Conservation (phyloP, 2,797 vertebrate genomes). For the Pipistrellus pipistrellus region DNA sequence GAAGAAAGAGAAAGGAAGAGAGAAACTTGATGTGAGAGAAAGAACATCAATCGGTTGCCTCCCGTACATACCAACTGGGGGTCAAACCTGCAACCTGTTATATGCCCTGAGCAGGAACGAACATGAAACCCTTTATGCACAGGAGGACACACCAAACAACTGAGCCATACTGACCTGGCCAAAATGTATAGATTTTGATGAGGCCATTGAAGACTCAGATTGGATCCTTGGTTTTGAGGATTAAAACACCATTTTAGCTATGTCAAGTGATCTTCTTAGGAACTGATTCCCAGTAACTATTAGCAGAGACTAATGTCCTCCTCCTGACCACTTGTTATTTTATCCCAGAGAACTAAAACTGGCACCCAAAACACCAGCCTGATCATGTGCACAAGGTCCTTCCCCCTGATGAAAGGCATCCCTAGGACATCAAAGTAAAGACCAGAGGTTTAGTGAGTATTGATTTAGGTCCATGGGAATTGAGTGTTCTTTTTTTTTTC, state of each 20-base stretch:
- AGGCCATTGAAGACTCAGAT: neutral
- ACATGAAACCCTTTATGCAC: neutral
- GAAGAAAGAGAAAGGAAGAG: neutral
- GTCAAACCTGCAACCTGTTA: neutral
- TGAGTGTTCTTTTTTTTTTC: too few relatives aligned
- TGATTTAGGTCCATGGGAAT: conserved; percentile 64
- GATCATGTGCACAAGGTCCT: neutral
- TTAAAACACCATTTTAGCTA: conserved; percentile 36
- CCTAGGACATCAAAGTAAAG: conserved; percentile 55
- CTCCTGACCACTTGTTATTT: neutral
- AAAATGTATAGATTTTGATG: neutral
- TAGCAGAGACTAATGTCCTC: neutral
- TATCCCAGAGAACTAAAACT: conserved; percentile 17
- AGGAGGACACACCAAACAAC: neutral
- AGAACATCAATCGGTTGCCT: neutral
- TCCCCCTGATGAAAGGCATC: neutral
- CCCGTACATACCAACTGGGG: neutral
- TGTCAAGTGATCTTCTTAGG: conserved; percentile 31
- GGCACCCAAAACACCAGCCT: neutral
- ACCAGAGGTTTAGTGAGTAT: conserved; percentile 36
- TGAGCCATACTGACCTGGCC: neutral
- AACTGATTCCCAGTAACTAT: neutral
- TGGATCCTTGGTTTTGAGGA: conserved; percentile 23
- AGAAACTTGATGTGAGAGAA: neutral
- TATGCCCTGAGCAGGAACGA: neutral